These are phyloP conservation scores for Leguminivora glycinivorella DNA, from an alignment of 1,140 invertebrate genomes.

Conservation along the genomic window DNA sequence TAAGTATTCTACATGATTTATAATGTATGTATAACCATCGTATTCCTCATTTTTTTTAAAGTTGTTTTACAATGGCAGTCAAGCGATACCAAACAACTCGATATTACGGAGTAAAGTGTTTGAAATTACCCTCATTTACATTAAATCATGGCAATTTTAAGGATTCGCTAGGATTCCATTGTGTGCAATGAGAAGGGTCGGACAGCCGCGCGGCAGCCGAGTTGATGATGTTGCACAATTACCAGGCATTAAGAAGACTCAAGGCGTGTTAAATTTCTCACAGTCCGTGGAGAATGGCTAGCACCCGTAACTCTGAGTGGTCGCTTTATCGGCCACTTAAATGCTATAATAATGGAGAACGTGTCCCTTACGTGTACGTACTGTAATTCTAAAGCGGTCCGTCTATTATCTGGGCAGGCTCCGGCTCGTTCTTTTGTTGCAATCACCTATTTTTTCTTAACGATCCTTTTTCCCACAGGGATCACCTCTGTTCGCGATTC, in stretches of 20 bases:
- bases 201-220: slow-evolving; percentile 28
- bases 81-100: neutral
- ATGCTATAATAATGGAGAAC: slow-evolving; percentile 52
- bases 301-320: slow-evolving; percentile 52
- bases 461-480: slow-evolving; percentile 73
- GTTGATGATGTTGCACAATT: slow-evolving; percentile 60
- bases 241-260: slow-evolving; percentile 54
- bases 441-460: slow-evolving; percentile 35
- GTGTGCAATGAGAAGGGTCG: slow-evolving; percentile 28
- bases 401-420: slow-evolving; percentile 38
- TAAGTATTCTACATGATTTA: no score
- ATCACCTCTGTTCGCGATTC: slow-evolving; percentile 86
- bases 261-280: slow-evolving; percentile 62
- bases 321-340: slow-evolving; percentile 58
- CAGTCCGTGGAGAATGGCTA: slow-evolving; percentile 50
- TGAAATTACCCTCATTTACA: slow-evolving; percentile 35
- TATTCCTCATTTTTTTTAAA: no score
- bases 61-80: neutral
- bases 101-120: slow-evolving; percentile 9
- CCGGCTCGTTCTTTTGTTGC: slow-evolving; percentile 18
- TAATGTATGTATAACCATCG: no score
- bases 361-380: slow-evolving; percentile 50
- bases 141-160: slow-evolving; percentile 26
- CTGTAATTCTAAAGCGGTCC: slow-evolving; percentile 47
- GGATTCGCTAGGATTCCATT: slow-evolving; percentile 11